Evolutionary conservation across 2,888 invertebrate species (phyloP), one percentile per base, ranked within the genome.

Genomic region (Plebejus argus): DNA sequence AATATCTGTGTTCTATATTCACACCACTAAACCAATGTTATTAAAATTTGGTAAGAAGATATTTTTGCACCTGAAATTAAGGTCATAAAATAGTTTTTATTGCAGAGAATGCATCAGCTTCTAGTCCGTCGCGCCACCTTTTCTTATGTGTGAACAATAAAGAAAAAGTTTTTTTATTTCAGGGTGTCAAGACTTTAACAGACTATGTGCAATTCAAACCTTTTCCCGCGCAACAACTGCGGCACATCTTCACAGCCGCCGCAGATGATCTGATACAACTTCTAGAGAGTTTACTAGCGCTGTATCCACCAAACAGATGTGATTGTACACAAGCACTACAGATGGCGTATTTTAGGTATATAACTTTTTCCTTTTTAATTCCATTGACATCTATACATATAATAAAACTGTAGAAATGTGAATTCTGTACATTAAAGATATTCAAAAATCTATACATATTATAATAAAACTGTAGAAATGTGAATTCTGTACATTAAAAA

Each of bases 231-330:
- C 98, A 97, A 66, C 98, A 98, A 4, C 90, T 99, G 75, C 96
- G 97, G 80, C 96, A 98, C 84, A 99, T 99, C 85, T 99, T 99
- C 89, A 98, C 98, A 71, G 99, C 99, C 1, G 99, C 99, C 1
- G 95, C 96, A 0, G 98, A 99, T 88, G 99, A 99, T 94, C 94
- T 99, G 58, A 91, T 99, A 45, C 96, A 96, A 80, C 92, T 99
- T 76, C 93, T 99, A 78, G 96, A 96, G 70, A 95, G 95, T 77
- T 90, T 99, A 78, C 93, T 99, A 15, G 95, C 96, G 15, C 93
- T 99, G 80, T 97, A 98, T 93, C 99, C 99, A 0, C 92, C 96
- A 6, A 96, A 96, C 81, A 95, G 99, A 77, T 97, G 97, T 83
- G 96, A 96, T 70, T 98, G 98, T 86, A 96, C 97, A 33, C 96